phyloP scores from a whole-genome alignment of 1,140 invertebrate species.

The Drosophila nikananu region DNA sequence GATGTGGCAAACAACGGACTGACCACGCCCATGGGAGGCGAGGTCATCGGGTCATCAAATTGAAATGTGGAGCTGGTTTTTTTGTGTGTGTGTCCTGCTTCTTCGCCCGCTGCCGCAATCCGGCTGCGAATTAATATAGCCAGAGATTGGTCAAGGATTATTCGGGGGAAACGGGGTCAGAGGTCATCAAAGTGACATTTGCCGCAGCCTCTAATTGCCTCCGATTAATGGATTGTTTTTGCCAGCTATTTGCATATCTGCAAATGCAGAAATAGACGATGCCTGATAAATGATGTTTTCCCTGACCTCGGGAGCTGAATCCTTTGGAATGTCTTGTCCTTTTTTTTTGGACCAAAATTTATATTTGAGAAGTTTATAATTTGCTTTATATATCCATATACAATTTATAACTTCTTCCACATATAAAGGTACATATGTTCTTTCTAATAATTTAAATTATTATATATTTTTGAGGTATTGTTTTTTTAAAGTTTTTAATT shows the following conservation, averaged over 20 bases:
- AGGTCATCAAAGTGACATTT: conserved; percentile 66
- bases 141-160: conserved; percentile 14
- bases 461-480: too few species aligned
- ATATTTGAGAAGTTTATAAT: too few species aligned
- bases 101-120: conserved; percentile 18
- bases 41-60: conserved; percentile 74
- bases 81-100: conserved; percentile 35
- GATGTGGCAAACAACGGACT: conserved; percentile 49
- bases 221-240: conserved; percentile 52
- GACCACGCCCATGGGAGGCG: conserved; percentile 24
- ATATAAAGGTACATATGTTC: too few species aligned
- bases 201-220: conserved; percentile 58
- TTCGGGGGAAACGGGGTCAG: conserved; percentile 4
- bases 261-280: conserved; percentile 53
- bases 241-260: conserved; percentile 14
- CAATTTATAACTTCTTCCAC: too few species aligned
- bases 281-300: conserved; percentile 33
- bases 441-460: too few species aligned
- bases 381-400: too few species aligned
- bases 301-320: conserved; percentile 10
- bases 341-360: conserved; percentile 5
- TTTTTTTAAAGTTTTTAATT: too few species aligned
- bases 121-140: conserved; percentile 46
- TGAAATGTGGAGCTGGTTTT: conserved; percentile 47
- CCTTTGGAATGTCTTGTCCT: background rate